A percentile compares a stretch with the other conserved stretches of the same genome.
Evolutionary conservation across 2,113 vertebrate genomes (phyloP).

Genomic region (Tylochromis polylepis): DNA sequence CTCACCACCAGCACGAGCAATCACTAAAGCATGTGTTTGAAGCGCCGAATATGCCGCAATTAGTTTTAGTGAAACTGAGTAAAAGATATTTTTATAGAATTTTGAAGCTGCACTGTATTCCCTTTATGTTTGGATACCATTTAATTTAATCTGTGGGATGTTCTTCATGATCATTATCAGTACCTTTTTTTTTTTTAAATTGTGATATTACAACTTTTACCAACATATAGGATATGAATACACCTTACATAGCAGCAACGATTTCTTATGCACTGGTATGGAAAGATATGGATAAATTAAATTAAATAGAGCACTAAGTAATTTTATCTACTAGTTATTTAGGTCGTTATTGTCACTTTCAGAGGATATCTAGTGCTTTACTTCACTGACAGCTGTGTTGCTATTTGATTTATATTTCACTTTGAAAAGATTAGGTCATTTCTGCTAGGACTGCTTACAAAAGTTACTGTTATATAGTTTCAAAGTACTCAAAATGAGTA

Average conservation of each 20-base stretch:
- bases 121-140: not conserved
- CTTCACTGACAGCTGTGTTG: not conserved
- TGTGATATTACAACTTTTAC: not conserved
- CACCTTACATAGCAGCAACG: not conserved
- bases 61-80: not conserved
- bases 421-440: not conserved
- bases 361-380: not conserved
- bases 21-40: constrained; percentile 15
- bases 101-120: not conserved
- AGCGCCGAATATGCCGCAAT: not conserved
- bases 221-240: not conserved
- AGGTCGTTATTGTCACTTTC: not conserved
- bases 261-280: not conserved
- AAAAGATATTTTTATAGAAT: not conserved
- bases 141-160: not conserved
- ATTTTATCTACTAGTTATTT: not conserved
- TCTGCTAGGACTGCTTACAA: not conserved
- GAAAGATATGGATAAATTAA: not conserved
- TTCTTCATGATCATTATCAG: not conserved
- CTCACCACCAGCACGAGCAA: constrained; percentile 6
- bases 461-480: not conserved
- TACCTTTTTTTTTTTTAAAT: not conserved
- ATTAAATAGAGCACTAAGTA: not conserved
- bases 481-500: not conserved
- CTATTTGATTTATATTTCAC: not conserved